Percentiles rank a stretch among this genome's conserved stretches.
phyloP scores from a whole-genome alignment of 92 coral and sea anemone species.

The Galaxea fascicularis region DNA sequence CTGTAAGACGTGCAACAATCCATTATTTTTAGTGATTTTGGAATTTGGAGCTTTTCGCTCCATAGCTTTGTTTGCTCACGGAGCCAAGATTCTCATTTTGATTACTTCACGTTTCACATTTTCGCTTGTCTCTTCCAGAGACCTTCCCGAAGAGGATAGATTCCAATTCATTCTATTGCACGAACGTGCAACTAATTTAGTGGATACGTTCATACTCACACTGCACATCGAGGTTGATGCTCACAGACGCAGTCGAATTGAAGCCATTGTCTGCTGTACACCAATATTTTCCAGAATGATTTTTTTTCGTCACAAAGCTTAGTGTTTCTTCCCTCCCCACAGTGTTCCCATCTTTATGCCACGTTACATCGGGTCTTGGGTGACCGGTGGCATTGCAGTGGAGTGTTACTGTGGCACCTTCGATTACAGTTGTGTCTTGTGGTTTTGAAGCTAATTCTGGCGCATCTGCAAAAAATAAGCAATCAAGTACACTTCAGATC shows the following conservation, averaged over 20 bases:
- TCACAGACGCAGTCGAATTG: not conserved
- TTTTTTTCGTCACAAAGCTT: not conserved
- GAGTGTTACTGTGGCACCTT: not conserved
- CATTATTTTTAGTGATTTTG: no score
- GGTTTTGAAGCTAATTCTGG: not conserved
- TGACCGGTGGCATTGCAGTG: slow-evolving; percentile 34
- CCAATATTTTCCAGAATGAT: slow-evolving; percentile 36
- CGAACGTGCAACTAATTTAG: no score
- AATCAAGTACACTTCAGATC: no score
- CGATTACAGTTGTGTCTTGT: not conserved
- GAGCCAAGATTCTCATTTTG: no score
- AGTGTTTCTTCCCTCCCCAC: slow-evolving; percentile 11
- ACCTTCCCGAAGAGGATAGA: no score
- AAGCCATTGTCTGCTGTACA: slow-evolving; percentile 32
- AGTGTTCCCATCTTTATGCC: slow-evolving; percentile 7
- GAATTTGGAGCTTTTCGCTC: no score
- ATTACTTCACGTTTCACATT: no score
- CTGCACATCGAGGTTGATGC: slow-evolving; percentile 11
- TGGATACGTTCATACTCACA: not conserved
- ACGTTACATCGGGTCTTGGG: slow-evolving; percentile 24
- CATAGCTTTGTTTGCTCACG: no score
- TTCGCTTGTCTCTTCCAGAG: no score
- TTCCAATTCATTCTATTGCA: no score
- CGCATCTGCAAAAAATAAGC: not conserved
- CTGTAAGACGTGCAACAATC: no score